phyloP scores from a whole-genome alignment of 2,113 vertebrate species.

The Astatotilapia flaviijosephi region DNA sequence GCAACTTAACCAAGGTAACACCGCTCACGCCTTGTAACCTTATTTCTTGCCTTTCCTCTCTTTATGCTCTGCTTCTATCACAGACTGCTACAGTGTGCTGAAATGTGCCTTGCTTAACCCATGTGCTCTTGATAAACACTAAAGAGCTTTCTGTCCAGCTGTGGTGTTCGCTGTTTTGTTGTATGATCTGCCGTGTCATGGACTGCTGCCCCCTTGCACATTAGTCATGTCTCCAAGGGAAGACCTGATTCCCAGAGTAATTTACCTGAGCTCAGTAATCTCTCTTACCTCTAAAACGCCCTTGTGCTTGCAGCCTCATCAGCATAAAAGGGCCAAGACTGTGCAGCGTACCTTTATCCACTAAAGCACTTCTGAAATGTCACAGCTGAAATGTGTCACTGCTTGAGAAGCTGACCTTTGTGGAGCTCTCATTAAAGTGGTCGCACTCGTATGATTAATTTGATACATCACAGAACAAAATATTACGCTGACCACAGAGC shows the following conservation, averaged over 20 bases:
- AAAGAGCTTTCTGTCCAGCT: not conserved
- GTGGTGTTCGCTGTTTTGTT: not conserved
- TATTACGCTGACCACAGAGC: not conserved
- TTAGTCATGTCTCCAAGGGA: not conserved
- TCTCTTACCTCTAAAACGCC: not conserved
- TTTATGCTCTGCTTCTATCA: not conserved
- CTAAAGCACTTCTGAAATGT: slow-evolving; percentile 20
- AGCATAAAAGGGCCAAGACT: slow-evolving; percentile 10
- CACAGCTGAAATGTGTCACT: slow-evolving; percentile 32
- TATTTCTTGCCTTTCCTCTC: not conserved
- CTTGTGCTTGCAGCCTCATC: not conserved
- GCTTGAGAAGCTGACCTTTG: slow-evolving; percentile 52
- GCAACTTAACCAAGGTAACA: slow-evolving; percentile 95
- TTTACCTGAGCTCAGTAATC: not conserved
- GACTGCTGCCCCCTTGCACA: not conserved
- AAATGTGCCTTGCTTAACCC: slow-evolving; percentile 10
- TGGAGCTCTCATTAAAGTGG: slow-evolving; percentile 32
- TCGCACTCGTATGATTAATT: slow-evolving; percentile 42
- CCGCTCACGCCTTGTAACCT: not conserved
- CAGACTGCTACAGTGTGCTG: not conserved
- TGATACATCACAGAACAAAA: slow-evolving; percentile 6
- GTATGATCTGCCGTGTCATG: slow-evolving; percentile 5
- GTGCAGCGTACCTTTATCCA: not conserved
- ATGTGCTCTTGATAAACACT: not conserved
- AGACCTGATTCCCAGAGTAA: not conserved